Base-by-base conservation (phyloP, 2,797 vertebrate genomes). In the Meriones psammophilus region DNA sequence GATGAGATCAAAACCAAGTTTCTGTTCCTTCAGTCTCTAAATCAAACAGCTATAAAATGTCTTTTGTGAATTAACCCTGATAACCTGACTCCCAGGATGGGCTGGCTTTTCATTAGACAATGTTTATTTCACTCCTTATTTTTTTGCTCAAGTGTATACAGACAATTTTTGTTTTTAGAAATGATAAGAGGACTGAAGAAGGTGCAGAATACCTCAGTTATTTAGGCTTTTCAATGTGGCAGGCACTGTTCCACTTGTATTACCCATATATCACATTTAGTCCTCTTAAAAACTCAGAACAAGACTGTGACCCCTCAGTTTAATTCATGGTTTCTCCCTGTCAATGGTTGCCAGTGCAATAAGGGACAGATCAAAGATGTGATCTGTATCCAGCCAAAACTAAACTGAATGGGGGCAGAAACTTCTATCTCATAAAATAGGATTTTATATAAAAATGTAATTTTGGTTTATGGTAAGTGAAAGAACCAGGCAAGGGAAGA, bases 11-110 rank as follows among this genome's bases (percentile, higher is more conserved):
- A 92, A 86, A 5, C 58, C 9, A 88, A 60, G 69, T 36, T 42
- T 33, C 4, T 46, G 2, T 71, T 94, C 30, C 7, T 96, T 83
- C 66, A 22, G 46, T 77, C 42, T 95, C 78, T 91, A 94, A 96
- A 92, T 80, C 33, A 58, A 84, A 84, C 30, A 30, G 20, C 42
- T 8, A 46, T 46, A 58, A 73, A 28, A 42, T 50, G 39, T 64
- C 24, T 89, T 86, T 94, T 77, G 15, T 88, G 86, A 12, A 42
- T 1, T 95, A 17, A 84, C 3, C 28, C 56, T 87, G 64, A 76
- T 79, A 83, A 56, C 30, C 68, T 79, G 60, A 86, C 39, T 95
- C 30, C 22, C 74, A 50, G 68, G 60, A 18, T 69, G 10, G 78
- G 42, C 17, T 22, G 39, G 54, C 60, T 94, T 92, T 85, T 56